Base-by-base conservation (phyloP, 2,113 vertebrate species). In the Calcarius ornatus region DNA sequence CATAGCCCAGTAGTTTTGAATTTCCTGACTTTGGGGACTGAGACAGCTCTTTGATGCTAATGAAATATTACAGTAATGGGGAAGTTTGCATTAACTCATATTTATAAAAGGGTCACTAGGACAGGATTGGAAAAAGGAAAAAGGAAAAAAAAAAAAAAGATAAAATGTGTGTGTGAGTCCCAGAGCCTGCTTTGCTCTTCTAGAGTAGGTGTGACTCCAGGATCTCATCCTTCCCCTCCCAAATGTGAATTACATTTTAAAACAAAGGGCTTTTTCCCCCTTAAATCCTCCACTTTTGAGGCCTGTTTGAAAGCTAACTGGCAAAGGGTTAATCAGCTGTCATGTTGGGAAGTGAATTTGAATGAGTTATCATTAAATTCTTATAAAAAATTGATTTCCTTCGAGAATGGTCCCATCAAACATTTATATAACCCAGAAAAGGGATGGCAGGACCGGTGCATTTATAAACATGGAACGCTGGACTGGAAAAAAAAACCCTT, bases 331-430 rank as follows among this genome's bases (percentile, higher is more conserved):
- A 98, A 97, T 90, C 83, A 90, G 83, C 96, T 97, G 90, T 98
- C 89, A 42, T 42, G 80, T 88, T 54, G 88, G 88, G 89, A 92
- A 95, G 81, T 73, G 93, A 96, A 96, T 96, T 82, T 94, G 93
- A 95, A 97, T 94, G 88, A 96, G 88, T 94, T 97, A 95, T 96
- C 97, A 97, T 97, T 98, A 97, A 97, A 93, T 95, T 96, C 96
- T 95, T 97, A 98, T 96, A 93, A 97, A 97, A 97, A 96, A 96
- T 98, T 95, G 94, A 98, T 98, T 98, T 98, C 96, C 95, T 96
- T 51, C 1, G 96, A 95, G 97, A 95, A 54, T 0, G 13, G 88
- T 95, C 96, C 94, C 95, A 97, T 98, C 96, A 97, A 98, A 97
- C 96, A 97, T 98, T 97, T 97, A 96, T 98, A 81, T 96, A 98